Conservation (phyloP, 2,113 vertebrate genomes). For the Meriones unguiculatus region DNA sequence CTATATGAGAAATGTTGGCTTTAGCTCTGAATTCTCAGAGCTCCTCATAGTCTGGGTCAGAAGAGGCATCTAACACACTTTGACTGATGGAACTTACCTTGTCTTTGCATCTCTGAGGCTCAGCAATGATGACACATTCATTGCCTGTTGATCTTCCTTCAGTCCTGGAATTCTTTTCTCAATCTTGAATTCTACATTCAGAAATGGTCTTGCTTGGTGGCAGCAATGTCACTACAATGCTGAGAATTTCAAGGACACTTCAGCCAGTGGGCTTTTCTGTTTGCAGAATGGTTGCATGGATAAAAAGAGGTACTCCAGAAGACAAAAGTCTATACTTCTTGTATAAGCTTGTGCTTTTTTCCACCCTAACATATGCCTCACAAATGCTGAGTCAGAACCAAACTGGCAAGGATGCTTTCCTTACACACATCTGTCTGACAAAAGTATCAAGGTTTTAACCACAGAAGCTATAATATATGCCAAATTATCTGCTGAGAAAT, state of each 20-base stretch:
- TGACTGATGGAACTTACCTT: slow-evolving; percentile 3
- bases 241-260: neutral
- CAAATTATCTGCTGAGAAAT: slow-evolving; percentile 50
- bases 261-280: neutral
- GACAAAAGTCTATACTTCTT: neutral
- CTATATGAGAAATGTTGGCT: neutral
- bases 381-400: slow-evolving; percentile 26
- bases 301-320: neutral
- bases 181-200: neutral
- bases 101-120: neutral
- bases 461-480: neutral
- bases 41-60: neutral
- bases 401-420: neutral
- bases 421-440: slow-evolving; percentile 26
- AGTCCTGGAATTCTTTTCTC: neutral
- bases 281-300: neutral
- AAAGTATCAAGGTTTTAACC: slow-evolving; percentile 34
- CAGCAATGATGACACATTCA: neutral
- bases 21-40: neutral
- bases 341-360: neutral
- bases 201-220: neutral
- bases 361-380: neutral
- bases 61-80: neutral
- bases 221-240: neutral
- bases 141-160: neutral